Conservation (phyloP, 2,797 vertebrate species). For the Mionectes olivaceus region DNA sequence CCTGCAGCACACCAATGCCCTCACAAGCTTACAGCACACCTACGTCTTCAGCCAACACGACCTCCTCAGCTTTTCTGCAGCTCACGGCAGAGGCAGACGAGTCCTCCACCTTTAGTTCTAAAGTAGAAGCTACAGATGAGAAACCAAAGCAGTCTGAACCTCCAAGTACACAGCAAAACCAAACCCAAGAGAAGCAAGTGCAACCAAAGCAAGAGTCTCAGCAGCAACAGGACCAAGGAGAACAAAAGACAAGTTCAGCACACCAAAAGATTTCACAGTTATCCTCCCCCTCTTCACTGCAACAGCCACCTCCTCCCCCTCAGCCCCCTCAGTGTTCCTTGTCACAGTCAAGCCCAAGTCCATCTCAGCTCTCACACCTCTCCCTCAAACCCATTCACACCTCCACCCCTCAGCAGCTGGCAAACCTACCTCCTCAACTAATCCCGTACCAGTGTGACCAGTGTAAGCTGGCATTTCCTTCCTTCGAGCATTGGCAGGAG, state of each 20-base stretch:
- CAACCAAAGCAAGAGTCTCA: conserved; percentile 92
- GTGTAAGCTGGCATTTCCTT: conserved; percentile 97
- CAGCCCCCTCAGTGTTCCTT: conserved; percentile 84
- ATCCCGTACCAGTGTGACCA: conserved; percentile 99
- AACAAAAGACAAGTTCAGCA: conserved; percentile 86
- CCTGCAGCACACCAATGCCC: conserved; percentile 97
- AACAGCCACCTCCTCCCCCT: conserved; percentile 83
- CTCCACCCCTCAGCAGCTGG: conserved; percentile 89
- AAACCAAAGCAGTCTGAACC: conserved; percentile 94
- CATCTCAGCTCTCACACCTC: conserved; percentile 91
- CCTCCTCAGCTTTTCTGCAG: conserved; percentile 80
- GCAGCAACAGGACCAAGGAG: conserved; percentile 84
- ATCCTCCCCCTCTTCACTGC: conserved; percentile 85
- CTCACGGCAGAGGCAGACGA: conserved; percentile 87
- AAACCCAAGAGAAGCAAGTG: conserved; percentile 88
- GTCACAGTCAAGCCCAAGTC: conserved; percentile 89
- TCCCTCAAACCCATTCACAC: conserved; percentile 91
- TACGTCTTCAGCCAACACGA: conserved; percentile 85
- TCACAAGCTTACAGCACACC: conserved; percentile 89
- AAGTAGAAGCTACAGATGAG: conserved; percentile 84
- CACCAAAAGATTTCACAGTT: conserved; percentile 87
- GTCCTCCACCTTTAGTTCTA: conserved; percentile 83
- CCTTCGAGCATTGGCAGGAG: conserved; percentile 99
- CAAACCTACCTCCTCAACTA: conserved; percentile 91
- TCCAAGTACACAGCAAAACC: conserved; percentile 83